These are phyloP conservation scores for Drosophila niveifrons DNA, from an alignment of 2,888 invertebrate genomes.

Conservation along the genomic window DNA sequence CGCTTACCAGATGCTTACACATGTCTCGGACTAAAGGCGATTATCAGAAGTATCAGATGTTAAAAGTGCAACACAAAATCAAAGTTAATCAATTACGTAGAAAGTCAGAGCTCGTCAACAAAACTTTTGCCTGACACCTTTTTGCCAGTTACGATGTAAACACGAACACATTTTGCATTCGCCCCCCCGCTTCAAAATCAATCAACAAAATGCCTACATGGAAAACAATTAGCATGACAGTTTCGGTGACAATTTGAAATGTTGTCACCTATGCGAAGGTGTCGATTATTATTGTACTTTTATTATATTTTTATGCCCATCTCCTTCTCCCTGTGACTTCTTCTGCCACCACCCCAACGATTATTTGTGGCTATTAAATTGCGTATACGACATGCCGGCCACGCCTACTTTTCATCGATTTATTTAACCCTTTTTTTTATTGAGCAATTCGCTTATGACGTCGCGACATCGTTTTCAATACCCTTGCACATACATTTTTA, in stretches of 20 bases:
- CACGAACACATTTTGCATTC: conserved; percentile 56
- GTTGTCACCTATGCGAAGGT: conserved; percentile 63
- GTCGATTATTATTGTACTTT: conserved; percentile 64
- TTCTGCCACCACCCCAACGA: conserved; percentile 1
- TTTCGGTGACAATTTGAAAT: conserved; percentile 68
- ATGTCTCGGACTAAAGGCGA: conserved; percentile 32
- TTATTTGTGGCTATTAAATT: conserved; percentile 66
- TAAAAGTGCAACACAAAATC: conserved; percentile 43
- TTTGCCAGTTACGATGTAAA: conserved; percentile 20
- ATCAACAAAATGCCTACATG: conserved; percentile 66
- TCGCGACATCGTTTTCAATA: conserved; percentile 1
- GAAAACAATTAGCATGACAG: conserved; percentile 71
- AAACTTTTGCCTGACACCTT: conserved; percentile 48
- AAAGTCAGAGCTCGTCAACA: conserved; percentile 64
- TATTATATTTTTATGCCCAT: conserved; percentile 13
- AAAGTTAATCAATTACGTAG: conserved; percentile 73
- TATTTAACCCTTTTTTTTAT: conserved; percentile 41
- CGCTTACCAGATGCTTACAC: conserved; percentile 42
- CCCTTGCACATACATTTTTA: conserved; percentile 44
- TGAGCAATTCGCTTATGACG: conserved; percentile 12
- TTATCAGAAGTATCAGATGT: conserved; percentile 7
- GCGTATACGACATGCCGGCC: conserved; percentile 60
- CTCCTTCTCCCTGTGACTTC: background rate
- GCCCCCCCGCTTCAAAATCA: conserved; percentile 41
- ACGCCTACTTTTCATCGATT: conserved; percentile 54